These are phyloP conservation scores for Melanocharis versteri DNA, from an alignment of 2,113 vertebrate species.

Conservation along the genomic window DNA sequence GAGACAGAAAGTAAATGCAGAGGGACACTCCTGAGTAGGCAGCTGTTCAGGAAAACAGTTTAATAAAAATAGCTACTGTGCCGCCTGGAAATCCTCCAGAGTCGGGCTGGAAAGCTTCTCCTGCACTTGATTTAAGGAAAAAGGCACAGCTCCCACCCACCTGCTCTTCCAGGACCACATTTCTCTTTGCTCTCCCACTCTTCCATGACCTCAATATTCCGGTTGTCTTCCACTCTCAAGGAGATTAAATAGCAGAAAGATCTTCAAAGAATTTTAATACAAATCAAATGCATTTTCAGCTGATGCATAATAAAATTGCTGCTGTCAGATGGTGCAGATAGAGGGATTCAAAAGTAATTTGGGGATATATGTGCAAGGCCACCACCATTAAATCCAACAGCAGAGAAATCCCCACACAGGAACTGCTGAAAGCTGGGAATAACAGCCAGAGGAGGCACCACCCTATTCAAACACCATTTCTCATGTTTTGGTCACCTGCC, in stretches of 20 bases:
- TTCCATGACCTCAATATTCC: not conserved
- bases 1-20: conserved; percentile 18
- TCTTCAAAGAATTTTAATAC: not conserved
- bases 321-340: not conserved
- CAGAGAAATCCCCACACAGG: not conserved
- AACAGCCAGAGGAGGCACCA: not conserved
- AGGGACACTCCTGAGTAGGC: conserved; percentile 24
- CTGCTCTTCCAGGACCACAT: not conserved
- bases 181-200: not conserved
- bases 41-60: conserved; percentile 44
- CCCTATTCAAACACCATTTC: not conserved
- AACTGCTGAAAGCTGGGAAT: not conserved
- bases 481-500: fast-evolving
- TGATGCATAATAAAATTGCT: not conserved
- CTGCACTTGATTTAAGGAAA: not conserved
- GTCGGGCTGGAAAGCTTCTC: not conserved
- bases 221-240: not conserved
- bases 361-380: not conserved
- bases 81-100: conserved; percentile 7
- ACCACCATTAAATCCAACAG: not conserved
- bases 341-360: not conserved
- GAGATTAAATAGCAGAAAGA: not conserved
- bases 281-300: not conserved
- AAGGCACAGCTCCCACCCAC: not conserved
- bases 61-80: conserved; percentile 13